Conservation (phyloP, 1,140 invertebrate species). For the Calosoma granatense region DNA sequence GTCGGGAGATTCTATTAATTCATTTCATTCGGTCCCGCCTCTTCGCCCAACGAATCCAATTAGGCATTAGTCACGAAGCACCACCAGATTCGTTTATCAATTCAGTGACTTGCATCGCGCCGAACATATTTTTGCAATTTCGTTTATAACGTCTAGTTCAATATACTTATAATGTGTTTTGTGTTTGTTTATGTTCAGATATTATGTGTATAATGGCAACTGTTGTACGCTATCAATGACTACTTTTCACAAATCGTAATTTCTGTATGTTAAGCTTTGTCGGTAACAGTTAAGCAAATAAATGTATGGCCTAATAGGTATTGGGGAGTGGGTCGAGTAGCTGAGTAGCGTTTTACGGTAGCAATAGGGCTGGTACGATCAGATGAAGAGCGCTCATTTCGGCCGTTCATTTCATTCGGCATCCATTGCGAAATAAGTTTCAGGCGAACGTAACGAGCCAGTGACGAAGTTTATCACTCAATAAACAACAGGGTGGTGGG, state of each 20-base stretch:
- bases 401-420: background rate
- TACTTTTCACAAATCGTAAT: too few relatives aligned
- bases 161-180: too few relatives aligned
- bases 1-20: background rate
- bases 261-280: too few relatives aligned
- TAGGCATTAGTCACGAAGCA: background rate
- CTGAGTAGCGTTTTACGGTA: too few relatives aligned
- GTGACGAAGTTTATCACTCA: background rate
- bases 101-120: background rate
- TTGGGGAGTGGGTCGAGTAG: too few relatives aligned
- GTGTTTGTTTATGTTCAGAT: too few relatives aligned
- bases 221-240: too few relatives aligned
- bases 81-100: background rate
- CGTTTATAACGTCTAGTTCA: too few relatives aligned
- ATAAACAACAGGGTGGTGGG: background rate
- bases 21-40: background rate
- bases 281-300: too few relatives aligned
- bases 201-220: too few relatives aligned
- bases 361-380: background rate
- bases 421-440: constrained; percentile 5
- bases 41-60: background rate
- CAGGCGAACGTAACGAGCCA: background rate
- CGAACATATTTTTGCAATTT: background rate
- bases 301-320: background rate
- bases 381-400: background rate